Conservation (phyloP, 2,888 invertebrate genomes). For the Steinernema carpocapsae region DNA sequence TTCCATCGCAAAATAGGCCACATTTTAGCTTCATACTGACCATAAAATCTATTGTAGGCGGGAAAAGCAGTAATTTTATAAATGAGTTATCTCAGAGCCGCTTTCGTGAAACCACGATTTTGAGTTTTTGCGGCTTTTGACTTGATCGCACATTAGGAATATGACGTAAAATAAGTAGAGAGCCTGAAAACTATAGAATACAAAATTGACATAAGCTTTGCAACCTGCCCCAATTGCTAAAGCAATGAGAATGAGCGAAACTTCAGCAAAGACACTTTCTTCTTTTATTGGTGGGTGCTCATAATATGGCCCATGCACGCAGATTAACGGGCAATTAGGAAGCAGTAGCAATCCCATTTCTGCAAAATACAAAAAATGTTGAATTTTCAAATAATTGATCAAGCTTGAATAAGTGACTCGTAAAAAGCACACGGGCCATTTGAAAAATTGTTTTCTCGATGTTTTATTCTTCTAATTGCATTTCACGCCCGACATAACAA, state of each 20-base stretch:
- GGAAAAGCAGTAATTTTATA: neutral
- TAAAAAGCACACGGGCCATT: too few species aligned
- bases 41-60: too few species aligned
- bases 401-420: too few species aligned
- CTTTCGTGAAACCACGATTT: too few species aligned
- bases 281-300: neutral
- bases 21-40: too few species aligned
- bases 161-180: neutral
- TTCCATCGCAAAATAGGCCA: neutral
- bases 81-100: neutral
- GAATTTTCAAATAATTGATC: neutral
- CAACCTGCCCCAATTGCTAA: neutral
- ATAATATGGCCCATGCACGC: neutral
- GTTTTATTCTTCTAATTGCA: too few species aligned
- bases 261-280: neutral
- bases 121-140: neutral
- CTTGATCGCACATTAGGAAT: conserved; percentile 6
- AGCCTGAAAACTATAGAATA: neutral
- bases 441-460: too few species aligned
- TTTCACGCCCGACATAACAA: too few species aligned
- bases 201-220: neutral
- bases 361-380: neutral
- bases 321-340: neutral
- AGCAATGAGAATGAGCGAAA: neutral
- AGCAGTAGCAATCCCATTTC: conserved; percentile 11